Base-by-base conservation (phyloP, 2,888 invertebrate genomes). In the Stenodera caucasica region DNA sequence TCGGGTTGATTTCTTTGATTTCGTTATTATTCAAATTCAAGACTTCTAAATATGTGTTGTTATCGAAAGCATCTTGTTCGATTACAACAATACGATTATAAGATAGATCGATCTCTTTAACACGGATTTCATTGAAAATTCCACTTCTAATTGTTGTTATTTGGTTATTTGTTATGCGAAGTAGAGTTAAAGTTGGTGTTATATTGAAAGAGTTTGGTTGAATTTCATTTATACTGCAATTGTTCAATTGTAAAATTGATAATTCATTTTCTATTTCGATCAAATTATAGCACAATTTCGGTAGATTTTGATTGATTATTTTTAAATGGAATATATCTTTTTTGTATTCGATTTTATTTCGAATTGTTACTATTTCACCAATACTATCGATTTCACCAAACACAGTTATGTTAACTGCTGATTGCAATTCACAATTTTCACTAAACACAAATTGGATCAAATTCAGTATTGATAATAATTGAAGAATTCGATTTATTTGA, bases 91-190 rank as follows among this genome's bases (percentile, higher is more conserved):
- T 73, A 12, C 55, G 63, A 58, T 78, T 78, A 49, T 67, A 58
- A 0, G 75, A 72, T 50, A 77, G 60, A 63, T 77, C 77, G 29
- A 78, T 60, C 59, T 73, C 73, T 49, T 75, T 74, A 1, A 73
- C 61, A 50, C 67, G 66, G 5, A 78, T 54, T 7, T 66, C 53
- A 53, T 75, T 74, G 58, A 77, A 77, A 8, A 77, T 70, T 1
- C 73, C 75, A 9, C 55, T 63, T n/a, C 64, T 60, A 7, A 78
- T 68, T 23, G 64, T 57, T 2, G 65, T 60, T 35, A 78, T 53
- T 5, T 62, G 58, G 50, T 78, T 78, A 12, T 63, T 55, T 53
- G 67, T 70, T 29, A 78, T 69, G 57, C 71, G 70, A 11, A 78
- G 60, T 49, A 71, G 57, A 8, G 74, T 67, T 26, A 78, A 61